Evolutionary conservation across 23 tunicate genomes (phyloP).

Genomic region (Styela clava): DNA sequence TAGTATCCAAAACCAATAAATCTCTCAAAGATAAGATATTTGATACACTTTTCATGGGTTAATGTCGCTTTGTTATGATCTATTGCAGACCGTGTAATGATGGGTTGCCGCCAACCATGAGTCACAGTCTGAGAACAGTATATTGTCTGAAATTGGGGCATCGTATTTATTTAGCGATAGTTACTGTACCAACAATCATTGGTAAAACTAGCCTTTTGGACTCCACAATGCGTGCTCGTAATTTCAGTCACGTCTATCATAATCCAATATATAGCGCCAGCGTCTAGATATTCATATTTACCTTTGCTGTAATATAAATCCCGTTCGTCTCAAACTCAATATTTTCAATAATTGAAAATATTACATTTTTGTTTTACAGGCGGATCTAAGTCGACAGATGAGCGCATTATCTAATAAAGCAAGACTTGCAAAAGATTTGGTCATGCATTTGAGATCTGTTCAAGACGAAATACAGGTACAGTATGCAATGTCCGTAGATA

Average conservation of each 20-base stretch:
- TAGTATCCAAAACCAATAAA: neutral
- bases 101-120: neutral
- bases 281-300: too few species aligned
- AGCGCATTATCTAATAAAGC: constrained; percentile 84
- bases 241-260: too few species aligned
- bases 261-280: too few species aligned
- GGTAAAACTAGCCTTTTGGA: too few species aligned
- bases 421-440: constrained; percentile 79
- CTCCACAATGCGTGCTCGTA: too few species aligned
- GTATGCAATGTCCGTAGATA: too few species aligned
- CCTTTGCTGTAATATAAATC: too few species aligned
- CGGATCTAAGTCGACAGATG: constrained; percentile 75
- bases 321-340: too few species aligned
- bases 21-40: neutral
- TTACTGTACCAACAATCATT: too few species aligned
- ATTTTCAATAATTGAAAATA: too few species aligned
- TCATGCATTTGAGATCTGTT: constrained; percentile 52
- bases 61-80: neutral
- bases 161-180: too few species aligned
- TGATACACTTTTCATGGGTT: neutral
- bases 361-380: constrained; percentile 40
- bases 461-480: constrained; percentile 72
- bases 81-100: neutral
- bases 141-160: neutral
- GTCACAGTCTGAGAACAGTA: neutral